These are phyloP conservation scores for Hirtodrosophila histrioides DNA, from an alignment of 2,888 invertebrate genomes.

Conservation along the genomic window DNA sequence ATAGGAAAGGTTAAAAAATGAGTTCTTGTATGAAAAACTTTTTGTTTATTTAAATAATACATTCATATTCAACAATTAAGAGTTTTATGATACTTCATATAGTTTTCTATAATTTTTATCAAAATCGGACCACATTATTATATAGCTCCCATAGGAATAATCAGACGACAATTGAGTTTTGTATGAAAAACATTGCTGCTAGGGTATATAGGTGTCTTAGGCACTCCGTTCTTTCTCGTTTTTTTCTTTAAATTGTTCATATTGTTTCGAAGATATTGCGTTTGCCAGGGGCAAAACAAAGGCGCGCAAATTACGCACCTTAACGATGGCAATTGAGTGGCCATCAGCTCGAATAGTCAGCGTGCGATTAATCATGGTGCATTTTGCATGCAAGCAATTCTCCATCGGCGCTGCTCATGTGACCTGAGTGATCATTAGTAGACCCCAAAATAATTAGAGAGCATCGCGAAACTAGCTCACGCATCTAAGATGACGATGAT, in stretches of 20 bases:
- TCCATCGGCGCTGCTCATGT: conserved; percentile 5
- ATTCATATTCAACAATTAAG: no score
- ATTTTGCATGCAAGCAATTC: conserved; percentile 57
- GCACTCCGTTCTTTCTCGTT: not conserved
- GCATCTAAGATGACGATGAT: conserved; percentile 44
- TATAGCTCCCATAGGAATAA: no score
- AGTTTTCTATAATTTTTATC: no score
- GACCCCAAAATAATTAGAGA: conserved; percentile 61
- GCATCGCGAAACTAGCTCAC: conserved; percentile 61
- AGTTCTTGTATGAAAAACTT: no score
- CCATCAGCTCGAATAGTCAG: conserved; percentile 22
- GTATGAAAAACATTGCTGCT: no score
- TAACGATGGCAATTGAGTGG: conserved; percentile 61
- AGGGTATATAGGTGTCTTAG: no score
- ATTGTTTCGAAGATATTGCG: conserved; percentile 1
- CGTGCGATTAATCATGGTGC: conserved; percentile 66
- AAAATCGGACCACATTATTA: no score
- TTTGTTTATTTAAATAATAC: no score
- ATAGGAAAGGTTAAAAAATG: no score
- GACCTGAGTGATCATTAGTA: conserved; percentile 63
- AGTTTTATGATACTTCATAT: no score
- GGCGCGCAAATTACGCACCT: conserved; percentile 51
- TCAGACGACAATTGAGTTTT: no score
- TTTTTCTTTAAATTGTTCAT: not conserved
- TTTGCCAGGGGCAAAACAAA: conserved; percentile 15